These are phyloP conservation scores for Misgurnus mizolepis DNA, from an alignment of 2,113 vertebrate species.

Conservation along the genomic window DNA sequence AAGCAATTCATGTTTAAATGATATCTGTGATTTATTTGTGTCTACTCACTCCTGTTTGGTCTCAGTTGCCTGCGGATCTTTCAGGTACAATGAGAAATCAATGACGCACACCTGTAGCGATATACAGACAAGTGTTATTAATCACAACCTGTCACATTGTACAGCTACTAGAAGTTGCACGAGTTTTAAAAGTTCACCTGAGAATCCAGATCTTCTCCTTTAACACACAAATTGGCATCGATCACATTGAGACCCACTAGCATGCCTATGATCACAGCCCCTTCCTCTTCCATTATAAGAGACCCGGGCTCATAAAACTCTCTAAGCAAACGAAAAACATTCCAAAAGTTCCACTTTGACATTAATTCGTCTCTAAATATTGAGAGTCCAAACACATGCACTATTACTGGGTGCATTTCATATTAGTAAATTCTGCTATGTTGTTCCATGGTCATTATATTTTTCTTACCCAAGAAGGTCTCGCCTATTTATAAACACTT, in stretches of 20 bases:
- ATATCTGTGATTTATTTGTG: neutral
- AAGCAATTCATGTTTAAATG: too few relatives aligned
- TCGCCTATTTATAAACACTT: conserved; percentile 87
- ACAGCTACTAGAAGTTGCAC: neutral
- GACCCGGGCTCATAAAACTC: conserved; percentile 96
- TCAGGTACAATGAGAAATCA: conserved; percentile 96
- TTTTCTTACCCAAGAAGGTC: conserved; percentile 84
- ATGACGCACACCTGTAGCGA: conserved; percentile 88
- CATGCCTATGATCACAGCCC: conserved; percentile 90
- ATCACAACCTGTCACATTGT: neutral
- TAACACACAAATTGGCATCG: conserved; percentile 96
- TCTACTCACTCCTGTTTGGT: conserved; percentile 85
- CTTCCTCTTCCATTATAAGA: conserved; percentile 93
- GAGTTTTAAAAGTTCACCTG: conserved; percentile 76
- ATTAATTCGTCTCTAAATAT: too few relatives aligned
- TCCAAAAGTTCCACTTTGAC: too few relatives aligned
- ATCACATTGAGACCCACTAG: conserved; percentile 96
- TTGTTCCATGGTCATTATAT: too few relatives aligned
- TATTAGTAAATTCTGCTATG: too few relatives aligned
- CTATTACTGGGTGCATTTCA: too few relatives aligned
- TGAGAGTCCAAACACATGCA: too few relatives aligned
- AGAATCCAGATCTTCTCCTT: conserved; percentile 97
- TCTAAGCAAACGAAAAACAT: conserved; percentile 63
- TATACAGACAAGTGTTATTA: neutral
- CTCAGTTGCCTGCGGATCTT: conserved; percentile 81